Evolutionary conservation across 2,888 invertebrate species (phyloP), one percentile per base, ranked within the genome.

Genomic region (Agriotes lineatus): DNA sequence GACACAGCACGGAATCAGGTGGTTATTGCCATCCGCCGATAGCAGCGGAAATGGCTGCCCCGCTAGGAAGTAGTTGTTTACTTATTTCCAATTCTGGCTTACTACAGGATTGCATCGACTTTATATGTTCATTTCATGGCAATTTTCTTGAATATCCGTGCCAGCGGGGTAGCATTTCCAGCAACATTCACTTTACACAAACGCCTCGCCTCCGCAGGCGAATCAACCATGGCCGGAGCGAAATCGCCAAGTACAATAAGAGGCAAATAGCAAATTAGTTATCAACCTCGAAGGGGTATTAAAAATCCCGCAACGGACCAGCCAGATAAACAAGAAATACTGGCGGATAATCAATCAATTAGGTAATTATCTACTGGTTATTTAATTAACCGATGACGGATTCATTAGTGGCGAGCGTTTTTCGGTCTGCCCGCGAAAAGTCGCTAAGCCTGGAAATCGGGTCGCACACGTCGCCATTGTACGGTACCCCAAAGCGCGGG

Each of bases 381-480:
- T 33, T 52, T 52, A 52, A 52, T 52, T 52, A 52, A 33, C 52
- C 52, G 33, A 16, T 52, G 48, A 12, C 22, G 12, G 22, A 48
- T 22, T 22, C 22, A 48, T 48, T 48, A 48, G 19, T 6, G 48
- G 5, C 6, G 18, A 20, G 6, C 6, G 48, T 48, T 25, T 42
- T 42, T 42, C 14, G 7, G 1, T 25, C 9, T 20, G 6, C 18
- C n/a, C 30, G 30, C 18, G 37, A 48, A 63, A 54, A 60, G 56
- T 59, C 69, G 50, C 60, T 69, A 64, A 70, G 67, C 70, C 74
- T 69, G 76, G 74, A 77, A 76, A 77, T 76, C 75, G 73, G 68
- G 65, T 66, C 72, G 72, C 72, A 75, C 75, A 74, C 75, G 74
- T 76, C 74, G 74, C 73, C 67, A 74, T 73, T 71, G 72, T 67